A percentile compares a stretch with the other conserved stretches of the same genome.
Evolutionary conservation across 1,140 invertebrate species (phyloP).

Genomic region (Paralvinella palmiformis): DNA sequence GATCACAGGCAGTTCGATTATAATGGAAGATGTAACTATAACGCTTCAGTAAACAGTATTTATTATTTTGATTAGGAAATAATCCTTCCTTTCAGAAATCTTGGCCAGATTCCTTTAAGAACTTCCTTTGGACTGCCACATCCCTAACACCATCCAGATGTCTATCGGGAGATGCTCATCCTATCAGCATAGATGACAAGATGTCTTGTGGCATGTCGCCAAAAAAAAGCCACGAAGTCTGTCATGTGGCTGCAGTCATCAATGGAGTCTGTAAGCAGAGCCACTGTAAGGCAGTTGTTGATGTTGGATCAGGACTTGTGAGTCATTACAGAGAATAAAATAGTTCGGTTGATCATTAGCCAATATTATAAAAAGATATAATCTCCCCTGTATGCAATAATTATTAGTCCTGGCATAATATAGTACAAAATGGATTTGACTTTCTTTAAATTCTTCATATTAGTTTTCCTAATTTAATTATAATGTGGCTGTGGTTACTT

Average conservation of each 20-base stretch:
- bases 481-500: too few species aligned
- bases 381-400: too few species aligned
- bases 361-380: too few species aligned
- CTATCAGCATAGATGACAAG: constrained; percentile 13
- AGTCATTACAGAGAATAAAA: constrained; percentile 25
- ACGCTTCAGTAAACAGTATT: too few species aligned
- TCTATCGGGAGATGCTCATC: not conserved
- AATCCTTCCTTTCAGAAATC: constrained; percentile 16
- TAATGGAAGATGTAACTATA: too few species aligned
- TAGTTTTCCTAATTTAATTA: too few species aligned
- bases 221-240: constrained; percentile 39
- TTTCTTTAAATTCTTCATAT: too few species aligned
- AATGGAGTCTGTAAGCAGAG: constrained; percentile 22
- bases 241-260: constrained; percentile 32
- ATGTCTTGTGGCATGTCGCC: constrained; percentile 30
- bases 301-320: constrained; percentile 54
- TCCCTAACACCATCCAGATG: constrained; percentile 19
- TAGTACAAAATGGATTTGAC: too few species aligned
- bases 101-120: constrained; percentile 23
- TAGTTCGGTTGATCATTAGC: too few species aligned
- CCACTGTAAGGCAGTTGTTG: constrained; percentile 25
- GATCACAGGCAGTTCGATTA: too few species aligned
- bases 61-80: not conserved
- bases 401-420: too few species aligned
- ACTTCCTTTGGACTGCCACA: constrained; percentile 19